These are phyloP conservation scores for Rhinoptilus africanus DNA, from an alignment of 2,113 vertebrate genomes.

Conservation along the genomic window DNA sequence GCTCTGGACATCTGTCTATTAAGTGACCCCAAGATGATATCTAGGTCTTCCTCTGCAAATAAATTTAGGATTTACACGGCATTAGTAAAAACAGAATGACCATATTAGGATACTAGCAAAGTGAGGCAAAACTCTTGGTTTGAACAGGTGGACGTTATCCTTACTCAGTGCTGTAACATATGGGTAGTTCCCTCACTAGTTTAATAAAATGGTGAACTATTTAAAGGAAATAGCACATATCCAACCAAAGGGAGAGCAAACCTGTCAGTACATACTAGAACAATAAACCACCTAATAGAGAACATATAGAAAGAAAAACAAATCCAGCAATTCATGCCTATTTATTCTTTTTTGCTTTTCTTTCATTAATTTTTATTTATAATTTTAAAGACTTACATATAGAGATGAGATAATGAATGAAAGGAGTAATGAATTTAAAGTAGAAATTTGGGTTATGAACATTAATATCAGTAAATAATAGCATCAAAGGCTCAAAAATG, in stretches of 20 bases:
- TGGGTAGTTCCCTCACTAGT: neutral
- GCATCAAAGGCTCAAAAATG: neutral
- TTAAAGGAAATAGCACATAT: neutral
- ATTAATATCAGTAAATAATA: neutral
- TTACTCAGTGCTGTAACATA: neutral
- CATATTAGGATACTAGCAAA: neutral
- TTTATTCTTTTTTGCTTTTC: neutral
- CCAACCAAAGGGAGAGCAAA: neutral
- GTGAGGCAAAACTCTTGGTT: neutral
- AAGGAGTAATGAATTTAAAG: neutral
- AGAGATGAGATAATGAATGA: neutral
- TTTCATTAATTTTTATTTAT: neutral
- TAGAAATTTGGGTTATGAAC: neutral
- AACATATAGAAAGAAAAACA: neutral
- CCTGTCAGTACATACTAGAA: neutral
- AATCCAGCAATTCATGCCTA: rapidly evolving
- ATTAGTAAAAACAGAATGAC: neutral
- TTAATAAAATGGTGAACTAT: neutral
- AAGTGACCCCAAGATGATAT: neutral
- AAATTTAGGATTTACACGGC: neutral
- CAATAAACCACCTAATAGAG: neutral
- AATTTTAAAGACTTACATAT: neutral
- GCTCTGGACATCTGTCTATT: neutral
- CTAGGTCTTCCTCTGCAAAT: neutral
- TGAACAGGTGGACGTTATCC: neutral